phyloP scores from a whole-genome alignment of 1,140 invertebrate genomes.

The Drosophila pruinosa region DNA sequence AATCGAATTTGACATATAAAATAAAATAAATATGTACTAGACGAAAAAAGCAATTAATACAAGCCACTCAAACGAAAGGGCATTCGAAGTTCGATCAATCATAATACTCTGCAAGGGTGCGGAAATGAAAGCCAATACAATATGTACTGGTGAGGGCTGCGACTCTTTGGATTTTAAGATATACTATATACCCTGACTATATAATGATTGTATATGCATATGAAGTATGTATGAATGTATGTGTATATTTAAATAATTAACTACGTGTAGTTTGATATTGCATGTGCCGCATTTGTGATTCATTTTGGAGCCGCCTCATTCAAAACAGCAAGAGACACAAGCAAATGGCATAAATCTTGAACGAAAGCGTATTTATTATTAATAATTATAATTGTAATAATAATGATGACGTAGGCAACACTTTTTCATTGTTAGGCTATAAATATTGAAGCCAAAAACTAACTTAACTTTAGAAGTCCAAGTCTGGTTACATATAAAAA shows the following conservation, averaged over 20 bases:
- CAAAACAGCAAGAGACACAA: constrained; percentile 15
- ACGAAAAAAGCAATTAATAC: too few relatives aligned
- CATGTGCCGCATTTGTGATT: constrained; percentile 69
- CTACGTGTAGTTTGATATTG: constrained; percentile 53
- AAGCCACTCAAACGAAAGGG: neutral
- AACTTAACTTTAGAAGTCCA: constrained; percentile 47
- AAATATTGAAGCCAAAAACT: constrained; percentile 54
- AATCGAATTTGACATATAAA: too few relatives aligned
- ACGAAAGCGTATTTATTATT: constrained; percentile 4
- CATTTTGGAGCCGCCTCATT: constrained; percentile 50
- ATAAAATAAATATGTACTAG: too few relatives aligned
- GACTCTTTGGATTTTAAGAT: constrained; percentile 4
- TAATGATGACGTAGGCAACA: neutral
- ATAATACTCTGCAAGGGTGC: neutral
- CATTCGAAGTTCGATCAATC: neutral
- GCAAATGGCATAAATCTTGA: constrained; percentile 16
- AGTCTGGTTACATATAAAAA: constrained; percentile 25
- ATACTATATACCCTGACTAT: constrained; percentile 7
- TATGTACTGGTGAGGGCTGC: neutral
- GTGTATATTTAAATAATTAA: constrained; percentile 45
- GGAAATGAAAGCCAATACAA: neutral
- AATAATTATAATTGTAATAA: neutral
- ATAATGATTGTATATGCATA: constrained; percentile 4
- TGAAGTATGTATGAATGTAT: constrained; percentile 27
- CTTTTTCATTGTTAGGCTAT: constrained; percentile 75